These are phyloP conservation scores for Cheilosia pagana DNA, from an alignment of 2,888 invertebrate genomes.

Conservation along the genomic window DNA sequence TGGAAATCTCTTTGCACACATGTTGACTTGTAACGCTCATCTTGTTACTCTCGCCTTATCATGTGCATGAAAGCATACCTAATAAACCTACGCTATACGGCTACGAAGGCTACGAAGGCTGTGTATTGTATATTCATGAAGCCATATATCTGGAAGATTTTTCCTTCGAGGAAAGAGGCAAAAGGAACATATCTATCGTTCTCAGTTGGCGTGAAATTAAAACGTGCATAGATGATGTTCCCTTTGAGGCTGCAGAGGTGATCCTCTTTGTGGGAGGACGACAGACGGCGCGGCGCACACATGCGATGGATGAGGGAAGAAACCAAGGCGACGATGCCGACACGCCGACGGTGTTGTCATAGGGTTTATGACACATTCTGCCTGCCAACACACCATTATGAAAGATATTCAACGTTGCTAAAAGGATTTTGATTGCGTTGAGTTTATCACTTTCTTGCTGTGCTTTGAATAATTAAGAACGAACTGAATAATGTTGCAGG, in stretches of 20 bases:
- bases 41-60: slow-evolving; percentile 46
- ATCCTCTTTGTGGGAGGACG: slow-evolving; percentile 28
- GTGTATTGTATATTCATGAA: not conserved
- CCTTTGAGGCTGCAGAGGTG: slow-evolving; percentile 47
- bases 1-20: not conserved
- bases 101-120: not conserved
- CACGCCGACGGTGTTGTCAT: slow-evolving; percentile 23
- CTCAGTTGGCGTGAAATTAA: slow-evolving; percentile 64
- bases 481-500: not conserved
- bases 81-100: slow-evolving; percentile 2
- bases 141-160: not conserved
- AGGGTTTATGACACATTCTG: slow-evolving; percentile 55
- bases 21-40: slow-evolving; percentile 32
- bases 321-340: slow-evolving; percentile 23
- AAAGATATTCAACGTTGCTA: slow-evolving; percentile 34
- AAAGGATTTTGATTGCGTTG: slow-evolving; percentile 69
- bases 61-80: slow-evolving; percentile 48
- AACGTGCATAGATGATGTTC: slow-evolving; percentile 67
- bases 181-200: slow-evolving; percentile 33
- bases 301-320: slow-evolving; percentile 27
- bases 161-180: not conserved
- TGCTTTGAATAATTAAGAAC: slow-evolving; percentile 62
- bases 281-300: slow-evolving; percentile 10
- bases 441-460: slow-evolving; percentile 48
- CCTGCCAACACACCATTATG: slow-evolving; percentile 37